Conservation (phyloP, 2,797 vertebrate genomes). For the Sciurus carolinensis region DNA sequence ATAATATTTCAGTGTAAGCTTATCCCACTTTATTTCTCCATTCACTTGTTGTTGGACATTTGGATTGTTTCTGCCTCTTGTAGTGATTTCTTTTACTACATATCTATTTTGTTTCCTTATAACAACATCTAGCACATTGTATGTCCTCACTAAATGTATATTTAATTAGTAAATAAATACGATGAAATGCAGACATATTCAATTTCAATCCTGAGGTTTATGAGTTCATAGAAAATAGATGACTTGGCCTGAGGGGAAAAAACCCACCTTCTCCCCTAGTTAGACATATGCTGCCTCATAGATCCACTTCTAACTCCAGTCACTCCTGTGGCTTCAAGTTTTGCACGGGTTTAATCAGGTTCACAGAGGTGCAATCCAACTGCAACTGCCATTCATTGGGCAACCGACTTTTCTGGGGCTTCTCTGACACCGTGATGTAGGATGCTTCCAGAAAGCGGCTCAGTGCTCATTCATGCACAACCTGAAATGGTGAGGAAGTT, state of each 20-base stretch:
- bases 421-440: not conserved
- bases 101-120: not conserved
- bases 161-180: not conserved
- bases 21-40: not conserved
- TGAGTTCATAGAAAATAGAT: not conserved
- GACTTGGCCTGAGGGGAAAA: not conserved
- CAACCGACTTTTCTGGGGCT: not conserved
- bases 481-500: not conserved
- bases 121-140: not conserved
- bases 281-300: not conserved
- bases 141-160: not conserved
- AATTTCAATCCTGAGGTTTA: not conserved
- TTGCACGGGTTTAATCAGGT: not conserved
- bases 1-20: not conserved
- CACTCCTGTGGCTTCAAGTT: not conserved
- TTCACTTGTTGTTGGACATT: not conserved
- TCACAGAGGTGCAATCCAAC: not conserved
- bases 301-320: not conserved
- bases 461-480: not conserved
- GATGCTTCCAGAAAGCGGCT: not conserved
- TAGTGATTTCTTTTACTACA: not conserved
- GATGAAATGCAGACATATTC: not conserved
- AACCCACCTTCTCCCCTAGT: too few species aligned
- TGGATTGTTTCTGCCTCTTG: not conserved
- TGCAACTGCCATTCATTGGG: not conserved